Base-by-base conservation (phyloP, 2,888 invertebrate genomes). In the Drosophila pseudotakahashii region DNA sequence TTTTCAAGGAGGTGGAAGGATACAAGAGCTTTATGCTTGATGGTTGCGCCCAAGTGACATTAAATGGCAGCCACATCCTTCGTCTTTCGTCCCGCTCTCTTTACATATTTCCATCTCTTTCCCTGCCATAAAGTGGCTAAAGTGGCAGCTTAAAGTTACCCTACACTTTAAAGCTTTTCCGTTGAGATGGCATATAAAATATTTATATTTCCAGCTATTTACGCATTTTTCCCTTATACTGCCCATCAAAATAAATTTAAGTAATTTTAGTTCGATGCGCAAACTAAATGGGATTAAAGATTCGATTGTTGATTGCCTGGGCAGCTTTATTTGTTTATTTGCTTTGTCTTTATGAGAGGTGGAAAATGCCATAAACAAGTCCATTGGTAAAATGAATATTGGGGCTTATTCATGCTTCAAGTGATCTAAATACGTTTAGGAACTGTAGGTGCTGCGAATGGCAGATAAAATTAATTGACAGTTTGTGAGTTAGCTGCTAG, bases 11-110 rank as follows among this genome's bases (percentile, higher is more conserved):
- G 60, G 50, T 73, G 73, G 34, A 52, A 45, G 60, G 48, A 61
- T 81, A 81, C 73, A 69, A 78, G 67, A 68, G 67, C 76, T 66
- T 61, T 53, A 82, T 86, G 86, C 86, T 80, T 84, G 87, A 89
- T 88, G 86, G 81, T 60, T 88, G 81, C 78, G 87, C 84, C 79
- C 85, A 82, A 84, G 81, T 82, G 83, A 87, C 83, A 87, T 87
- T 89, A 89, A 84, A 84, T 87, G 81, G 81, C 79, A 72, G 60
- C 86, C 77, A 79, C 82, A 82, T 74, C 58, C 57, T 58, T 64
- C 30, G 50, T 39, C 23, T 74, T 36, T 41, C 39, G 10, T 32
- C 41, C 23, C 26, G 26, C 34, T 52, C 32, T 34, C 70, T 73
- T 44, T 23, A 32, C 19, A 19, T 34, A 11, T 14, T 34, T 9